Conservation (phyloP, 2,888 invertebrate genomes). For the Diogma glabrata region DNA sequence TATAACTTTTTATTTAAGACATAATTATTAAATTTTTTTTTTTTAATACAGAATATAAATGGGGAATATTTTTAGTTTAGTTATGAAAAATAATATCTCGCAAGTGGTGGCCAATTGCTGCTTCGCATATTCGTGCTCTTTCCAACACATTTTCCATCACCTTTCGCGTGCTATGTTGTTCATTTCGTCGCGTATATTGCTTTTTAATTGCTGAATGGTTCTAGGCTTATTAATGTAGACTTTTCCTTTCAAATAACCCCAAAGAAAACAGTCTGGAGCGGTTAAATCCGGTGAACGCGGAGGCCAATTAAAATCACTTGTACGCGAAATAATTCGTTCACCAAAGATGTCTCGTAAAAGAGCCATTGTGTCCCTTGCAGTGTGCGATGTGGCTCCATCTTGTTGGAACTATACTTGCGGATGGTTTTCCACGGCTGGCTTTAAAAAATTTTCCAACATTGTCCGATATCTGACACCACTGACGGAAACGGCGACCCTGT, state of each 20-base stretch:
- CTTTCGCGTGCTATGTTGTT: not conserved
- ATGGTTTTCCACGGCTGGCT: slow-evolving; percentile 11
- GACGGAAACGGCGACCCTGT: not conserved
- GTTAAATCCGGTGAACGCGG: too few species aligned
- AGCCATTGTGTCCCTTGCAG: not conserved
- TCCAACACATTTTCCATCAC: slow-evolving; percentile 7
- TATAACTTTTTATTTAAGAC: too few species aligned
- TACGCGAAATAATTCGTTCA: slow-evolving; percentile 7
- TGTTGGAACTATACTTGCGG: slow-evolving; percentile 13
- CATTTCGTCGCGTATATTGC: not conserved
- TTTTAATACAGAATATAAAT: too few species aligned
- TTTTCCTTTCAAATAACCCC: slow-evolving; percentile 3
- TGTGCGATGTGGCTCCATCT: slow-evolving; percentile 13
- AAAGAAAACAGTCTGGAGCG: too few species aligned
- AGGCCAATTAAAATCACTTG: not conserved
- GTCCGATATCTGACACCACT: not conserved
- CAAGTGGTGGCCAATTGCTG: too few species aligned
- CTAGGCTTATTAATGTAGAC: not conserved
- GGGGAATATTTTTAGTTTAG: too few species aligned
- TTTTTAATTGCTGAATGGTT: not conserved
- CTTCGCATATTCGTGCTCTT: too few species aligned
- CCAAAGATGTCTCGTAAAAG: slow-evolving; percentile 5
- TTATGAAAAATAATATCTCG: too few species aligned
- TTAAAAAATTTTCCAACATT: slow-evolving; percentile 12
- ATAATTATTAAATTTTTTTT: too few species aligned